Evolutionary conservation across 2,113 vertebrate genomes (phyloP).

Genomic region (Choloepus hoffmanni): DNA sequence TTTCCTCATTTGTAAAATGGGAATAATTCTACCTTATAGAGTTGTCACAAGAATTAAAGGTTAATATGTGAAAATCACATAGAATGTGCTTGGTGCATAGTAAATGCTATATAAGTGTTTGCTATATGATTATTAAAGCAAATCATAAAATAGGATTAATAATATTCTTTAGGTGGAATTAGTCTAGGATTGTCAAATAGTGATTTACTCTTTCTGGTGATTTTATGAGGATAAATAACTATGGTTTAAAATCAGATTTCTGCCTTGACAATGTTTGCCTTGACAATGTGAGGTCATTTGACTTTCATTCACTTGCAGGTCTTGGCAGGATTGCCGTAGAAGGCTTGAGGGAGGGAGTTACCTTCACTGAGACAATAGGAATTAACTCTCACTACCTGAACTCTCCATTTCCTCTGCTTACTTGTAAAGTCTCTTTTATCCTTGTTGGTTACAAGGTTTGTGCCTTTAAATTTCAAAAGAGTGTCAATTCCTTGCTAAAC

Average conservation of each 20-base stretch:
- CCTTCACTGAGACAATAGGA: neutral
- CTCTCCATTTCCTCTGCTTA: neutral
- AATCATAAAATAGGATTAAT: conserved; percentile 33
- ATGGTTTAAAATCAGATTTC: conserved; percentile 54
- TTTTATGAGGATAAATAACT: conserved; percentile 21
- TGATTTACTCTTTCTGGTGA: conserved; percentile 46
- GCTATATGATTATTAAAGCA: conserved; percentile 13
- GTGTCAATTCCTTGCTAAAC: conserved; percentile 9
- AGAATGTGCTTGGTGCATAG: neutral
- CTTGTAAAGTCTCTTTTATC: conserved; percentile 35
- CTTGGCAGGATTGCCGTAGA: neutral
- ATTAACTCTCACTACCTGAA: neutral
- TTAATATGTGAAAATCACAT: neutral
- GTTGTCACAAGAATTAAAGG: conserved; percentile 2
- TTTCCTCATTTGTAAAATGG: conserved; percentile 1
- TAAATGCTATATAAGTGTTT: conserved; percentile 18
- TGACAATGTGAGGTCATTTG: conserved; percentile 25
- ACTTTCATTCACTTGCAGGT: neutral
- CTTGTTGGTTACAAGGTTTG: conserved; percentile 30
- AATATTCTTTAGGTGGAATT: conserved; percentile 15
- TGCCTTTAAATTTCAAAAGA: conserved; percentile 20
- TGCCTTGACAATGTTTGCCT: conserved; percentile 35
- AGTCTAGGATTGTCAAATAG: neutral
- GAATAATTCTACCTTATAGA: neutral
- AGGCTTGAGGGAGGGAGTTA: neutral